Evolutionary conservation across 2,113 vertebrate genomes (phyloP), one percentile per base, ranked within the genome.

Genomic region (Planiliza haematocheilus): DNA sequence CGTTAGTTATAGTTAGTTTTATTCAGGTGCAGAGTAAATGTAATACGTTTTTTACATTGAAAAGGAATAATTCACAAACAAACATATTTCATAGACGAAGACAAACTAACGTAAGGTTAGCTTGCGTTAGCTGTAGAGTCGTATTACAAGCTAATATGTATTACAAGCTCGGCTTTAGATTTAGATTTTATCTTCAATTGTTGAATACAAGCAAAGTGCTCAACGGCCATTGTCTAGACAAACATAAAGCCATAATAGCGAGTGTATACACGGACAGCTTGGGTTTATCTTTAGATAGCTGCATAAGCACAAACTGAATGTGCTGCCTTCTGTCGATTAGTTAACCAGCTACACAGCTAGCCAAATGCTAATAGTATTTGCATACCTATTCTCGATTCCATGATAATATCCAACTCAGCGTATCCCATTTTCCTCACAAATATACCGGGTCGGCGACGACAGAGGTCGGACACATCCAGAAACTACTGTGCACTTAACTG

Each of bases 371-470:
- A 65, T 0, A 60, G 14, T 48, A n/a, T 49, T 69, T 43, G 13
- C 79, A 59, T 60, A 93, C 91, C 88, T 89, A 43, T 78, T 84
- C 87, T 89, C 46, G 91, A 85, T 0, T 90, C 88, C 91, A 92
- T 91, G 59, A 34, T 56, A 24, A 37, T 9, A 67, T 43, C 41
- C 16, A 50, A 46, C 20, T 87, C 59, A 88, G 46, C 56, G 83
- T 77, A 81, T 82, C 84, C 88, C 88, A 91, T 90, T 79, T 82
- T 85, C 77, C 52, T 45, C 52, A 48, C 6, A 70, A 51, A 56
- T 63, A 49, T 42, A 53, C 12, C 13, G 2, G 5, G 9, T 0
- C 8, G 57, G 57, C 8, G 20, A 38, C 34, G 7, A 14, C 9
- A 58, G 8, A 30, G 42, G 9, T 74, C 4, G 45, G 7, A 24